Evolutionary conservation across 1,140 invertebrate genomes (phyloP).

Genomic region (Drosophila miranda): DNA sequence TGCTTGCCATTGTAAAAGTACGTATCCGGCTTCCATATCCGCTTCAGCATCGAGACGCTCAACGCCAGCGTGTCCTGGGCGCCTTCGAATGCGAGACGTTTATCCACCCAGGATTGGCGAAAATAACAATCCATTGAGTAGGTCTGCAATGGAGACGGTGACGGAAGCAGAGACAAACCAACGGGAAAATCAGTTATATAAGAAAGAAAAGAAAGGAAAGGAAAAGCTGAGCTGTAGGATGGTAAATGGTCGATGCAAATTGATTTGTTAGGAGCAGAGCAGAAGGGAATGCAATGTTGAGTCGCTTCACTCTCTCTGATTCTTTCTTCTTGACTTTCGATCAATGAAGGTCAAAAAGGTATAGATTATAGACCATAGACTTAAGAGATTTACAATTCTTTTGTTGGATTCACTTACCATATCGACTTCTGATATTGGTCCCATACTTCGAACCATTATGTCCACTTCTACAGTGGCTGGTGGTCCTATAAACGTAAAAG

Average conservation of each 20-base stretch:
- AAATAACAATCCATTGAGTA: constrained; percentile 97
- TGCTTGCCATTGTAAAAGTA: constrained; percentile 94
- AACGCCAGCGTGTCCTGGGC: constrained; percentile 87
- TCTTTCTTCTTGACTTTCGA: too few species aligned
- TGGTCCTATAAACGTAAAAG: constrained; percentile 84
- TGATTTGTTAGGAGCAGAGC: neutral
- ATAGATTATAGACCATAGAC: neutral
- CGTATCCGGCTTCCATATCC: constrained; percentile 95
- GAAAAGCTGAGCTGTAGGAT: constrained; percentile 3
- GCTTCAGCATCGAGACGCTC: constrained; percentile 89
- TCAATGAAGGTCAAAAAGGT: too few species aligned
- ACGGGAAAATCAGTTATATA: neutral
- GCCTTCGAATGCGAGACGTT: constrained; percentile 87
- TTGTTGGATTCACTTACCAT: constrained; percentile 86
- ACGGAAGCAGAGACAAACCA: constrained; percentile 20
- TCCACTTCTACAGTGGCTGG: constrained; percentile 92
- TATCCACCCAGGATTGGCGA: constrained; percentile 90
- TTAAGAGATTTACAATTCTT: neutral
- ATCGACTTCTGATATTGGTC: constrained; percentile 93
- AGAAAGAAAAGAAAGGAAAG: neutral
- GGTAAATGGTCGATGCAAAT: constrained; percentile 5
- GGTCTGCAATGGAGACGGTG: constrained; percentile 84
- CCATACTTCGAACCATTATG: constrained; percentile 94
- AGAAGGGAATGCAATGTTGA: neutral
- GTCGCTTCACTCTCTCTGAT: too few species aligned